Base-by-base conservation (phyloP, 2,113 vertebrate genomes). In the Anarrhichthys ocellatus region DNA sequence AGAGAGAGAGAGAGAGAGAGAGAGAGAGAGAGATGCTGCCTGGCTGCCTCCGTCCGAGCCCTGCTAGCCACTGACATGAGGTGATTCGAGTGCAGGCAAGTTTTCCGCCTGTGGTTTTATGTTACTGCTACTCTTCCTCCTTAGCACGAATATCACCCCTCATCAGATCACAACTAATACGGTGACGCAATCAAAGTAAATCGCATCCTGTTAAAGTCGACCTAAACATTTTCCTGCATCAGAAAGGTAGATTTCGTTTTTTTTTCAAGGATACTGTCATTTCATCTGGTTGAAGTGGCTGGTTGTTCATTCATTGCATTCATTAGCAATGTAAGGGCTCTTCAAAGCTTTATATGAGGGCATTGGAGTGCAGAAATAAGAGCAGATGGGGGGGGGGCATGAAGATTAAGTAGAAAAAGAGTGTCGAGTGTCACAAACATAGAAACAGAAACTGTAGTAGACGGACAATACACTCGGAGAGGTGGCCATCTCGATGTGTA, bases 71-170 rank as follows among this genome's bases (percentile, higher is more conserved):
- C 64, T 61, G 48, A 71, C 69, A 73, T 17, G 48, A 66, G 73
- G 77, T 0, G 74, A 22, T 76, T 82, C 76, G 80, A 78, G 50
- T 29, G 9, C 18, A 27, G 71, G 73, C 17, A 24, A 17, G 52
- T 61, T 67, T 36, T 22, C 7, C 13, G 44, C 62, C 32, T 64
- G 17, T 64, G 48, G 74, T 10, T 73, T 71, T 32, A 73, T 65
- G 83, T 17, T 64, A 5, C 36, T 59, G 40, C 36, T 36, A 2
- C 54, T 75, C 56, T 54, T 22, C 32, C 40, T 61, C 46, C 63
- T 75, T 18, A 71, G 63, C 22, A 62, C 0, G 17, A 61, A 50
- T n/a, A 73, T 48, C 22, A 38, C 40, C 27, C 63, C 29, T 75
- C 32, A 73, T 54, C 8, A 54, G 14, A 68, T 32, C 32, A 20